A percentile compares a stretch with the other conserved stretches of the same genome.
These are phyloP conservation scores for Poecile atricapillus DNA, from an alignment of 2,113 vertebrate species.

Conservation along the genomic window DNA sequence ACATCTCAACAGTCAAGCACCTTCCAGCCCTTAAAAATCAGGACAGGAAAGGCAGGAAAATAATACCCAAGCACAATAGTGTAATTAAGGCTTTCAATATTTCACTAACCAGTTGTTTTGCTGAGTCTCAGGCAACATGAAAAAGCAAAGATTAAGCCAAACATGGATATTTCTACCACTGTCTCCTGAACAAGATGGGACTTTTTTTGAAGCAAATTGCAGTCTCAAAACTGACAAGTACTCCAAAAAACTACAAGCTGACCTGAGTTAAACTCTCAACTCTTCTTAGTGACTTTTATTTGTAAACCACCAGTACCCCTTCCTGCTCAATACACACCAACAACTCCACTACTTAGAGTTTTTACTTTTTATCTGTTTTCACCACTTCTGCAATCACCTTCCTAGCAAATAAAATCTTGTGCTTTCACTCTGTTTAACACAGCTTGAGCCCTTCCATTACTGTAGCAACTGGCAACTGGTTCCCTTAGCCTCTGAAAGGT, in stretches of 20 bases:
- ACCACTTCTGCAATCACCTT: not conserved
- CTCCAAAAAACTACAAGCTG: not conserved
- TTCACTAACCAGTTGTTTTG: not conserved
- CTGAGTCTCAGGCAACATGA: not conserved
- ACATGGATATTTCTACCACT: not conserved
- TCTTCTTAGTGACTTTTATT: not conserved
- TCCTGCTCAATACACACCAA: not conserved
- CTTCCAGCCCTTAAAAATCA: not conserved
- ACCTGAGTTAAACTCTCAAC: not conserved
- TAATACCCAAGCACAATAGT: not conserved
- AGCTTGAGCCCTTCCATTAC: slow-evolving; percentile 19
- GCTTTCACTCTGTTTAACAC: not conserved
- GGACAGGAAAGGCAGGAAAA: not conserved
- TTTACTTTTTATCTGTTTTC: not conserved
- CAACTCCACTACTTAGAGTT: not conserved
- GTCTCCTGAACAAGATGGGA: not conserved
- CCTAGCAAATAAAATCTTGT: not conserved
- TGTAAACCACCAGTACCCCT: not conserved
- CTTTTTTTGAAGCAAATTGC: not conserved
- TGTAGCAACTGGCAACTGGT: not conserved
- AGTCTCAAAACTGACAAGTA: not conserved
- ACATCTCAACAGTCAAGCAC: not conserved
- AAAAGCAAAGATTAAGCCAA: not conserved
- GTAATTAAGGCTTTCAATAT: not conserved
- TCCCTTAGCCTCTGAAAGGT: not conserved